phyloP scores from a whole-genome alignment of 2,797 vertebrate species.

The Siniperca scherzeri region DNA sequence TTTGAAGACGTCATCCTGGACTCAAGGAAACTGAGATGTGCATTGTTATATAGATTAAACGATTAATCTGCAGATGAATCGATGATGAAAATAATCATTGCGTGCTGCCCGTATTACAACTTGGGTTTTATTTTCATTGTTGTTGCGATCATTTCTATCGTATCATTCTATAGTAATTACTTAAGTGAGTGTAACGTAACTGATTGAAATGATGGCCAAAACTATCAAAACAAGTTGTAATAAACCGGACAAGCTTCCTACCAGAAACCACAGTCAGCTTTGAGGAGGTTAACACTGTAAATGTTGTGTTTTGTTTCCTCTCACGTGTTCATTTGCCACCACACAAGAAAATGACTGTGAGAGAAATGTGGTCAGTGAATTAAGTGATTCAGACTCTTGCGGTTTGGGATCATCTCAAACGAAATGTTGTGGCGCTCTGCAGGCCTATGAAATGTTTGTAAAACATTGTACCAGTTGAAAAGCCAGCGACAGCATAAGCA shows the following conservation, averaged over 20 bases:
- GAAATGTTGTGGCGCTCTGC: not conserved
- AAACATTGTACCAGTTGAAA: not conserved
- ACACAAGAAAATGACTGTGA: not conserved
- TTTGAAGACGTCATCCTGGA: not conserved
- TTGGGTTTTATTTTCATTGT: not conserved
- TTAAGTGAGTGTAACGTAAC: not conserved
- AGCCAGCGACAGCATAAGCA: not conserved
- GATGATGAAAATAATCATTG: not conserved
- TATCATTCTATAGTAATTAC: not conserved
- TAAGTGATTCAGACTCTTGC: not conserved
- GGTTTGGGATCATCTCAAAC: conserved; percentile 8
- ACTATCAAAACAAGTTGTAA: not conserved
- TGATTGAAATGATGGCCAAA: not conserved
- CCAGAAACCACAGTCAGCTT: not conserved
- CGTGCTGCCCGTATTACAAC: not conserved
- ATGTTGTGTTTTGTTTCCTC: not conserved
- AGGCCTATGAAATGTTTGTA: not conserved
- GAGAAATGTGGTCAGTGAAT: not conserved
- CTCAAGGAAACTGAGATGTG: not conserved
- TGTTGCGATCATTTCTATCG: not conserved
- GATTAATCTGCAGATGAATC: not conserved
- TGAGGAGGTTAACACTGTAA: not conserved
- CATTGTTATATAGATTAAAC: not conserved
- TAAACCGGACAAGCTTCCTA: not conserved
- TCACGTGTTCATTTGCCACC: not conserved